Conservation (phyloP, 2,888 invertebrate species). For the Idaea straminata region DNA sequence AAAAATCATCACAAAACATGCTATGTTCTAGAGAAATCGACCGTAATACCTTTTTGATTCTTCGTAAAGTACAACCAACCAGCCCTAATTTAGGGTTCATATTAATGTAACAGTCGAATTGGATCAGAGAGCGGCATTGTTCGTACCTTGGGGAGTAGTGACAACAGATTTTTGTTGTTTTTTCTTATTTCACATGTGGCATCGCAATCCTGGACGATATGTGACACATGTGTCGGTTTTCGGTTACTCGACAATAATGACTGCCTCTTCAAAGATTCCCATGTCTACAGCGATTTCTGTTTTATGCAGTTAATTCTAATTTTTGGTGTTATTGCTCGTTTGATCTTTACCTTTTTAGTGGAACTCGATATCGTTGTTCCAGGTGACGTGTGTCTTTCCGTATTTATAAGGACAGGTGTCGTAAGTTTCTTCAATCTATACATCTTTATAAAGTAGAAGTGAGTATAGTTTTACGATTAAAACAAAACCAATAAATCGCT, state of each 20-base stretch:
- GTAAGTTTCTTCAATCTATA: constrained; percentile 25
- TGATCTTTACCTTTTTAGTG: constrained; percentile 66
- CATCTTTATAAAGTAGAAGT: constrained; percentile 30
- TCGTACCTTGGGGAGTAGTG: constrained; percentile 76
- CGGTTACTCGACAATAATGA: constrained; percentile 75
- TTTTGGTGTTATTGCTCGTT: constrained; percentile 64
- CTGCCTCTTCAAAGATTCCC: constrained; percentile 71
- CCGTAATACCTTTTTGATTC: constrained; percentile 46
- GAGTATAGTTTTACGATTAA: constrained; percentile 43
- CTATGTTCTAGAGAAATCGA: constrained; percentile 62
- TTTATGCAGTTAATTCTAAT: constrained; percentile 46
- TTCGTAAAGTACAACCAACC: constrained; percentile 44
- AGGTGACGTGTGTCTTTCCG: constrained; percentile 52
- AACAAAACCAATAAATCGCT: constrained; percentile 56
- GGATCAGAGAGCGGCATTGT: constrained; percentile 65
- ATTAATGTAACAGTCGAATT: constrained; percentile 34
- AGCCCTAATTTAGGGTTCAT: constrained; percentile 42
- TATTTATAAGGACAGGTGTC: constrained; percentile 29
- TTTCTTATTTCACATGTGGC: constrained; percentile 77
- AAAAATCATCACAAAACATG: constrained; percentile 68
- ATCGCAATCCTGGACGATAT: constrained; percentile 79
- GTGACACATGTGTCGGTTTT: constrained; percentile 78
- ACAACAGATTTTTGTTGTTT: constrained; percentile 77
- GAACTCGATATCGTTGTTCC: constrained; percentile 56
- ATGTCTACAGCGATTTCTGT: constrained; percentile 59